Percentiles rank a stretch among this genome's conserved stretches.
These are phyloP conservation scores for Atractosteus spatula DNA, from an alignment of 2,113 vertebrate genomes.

Conservation along the genomic window DNA sequence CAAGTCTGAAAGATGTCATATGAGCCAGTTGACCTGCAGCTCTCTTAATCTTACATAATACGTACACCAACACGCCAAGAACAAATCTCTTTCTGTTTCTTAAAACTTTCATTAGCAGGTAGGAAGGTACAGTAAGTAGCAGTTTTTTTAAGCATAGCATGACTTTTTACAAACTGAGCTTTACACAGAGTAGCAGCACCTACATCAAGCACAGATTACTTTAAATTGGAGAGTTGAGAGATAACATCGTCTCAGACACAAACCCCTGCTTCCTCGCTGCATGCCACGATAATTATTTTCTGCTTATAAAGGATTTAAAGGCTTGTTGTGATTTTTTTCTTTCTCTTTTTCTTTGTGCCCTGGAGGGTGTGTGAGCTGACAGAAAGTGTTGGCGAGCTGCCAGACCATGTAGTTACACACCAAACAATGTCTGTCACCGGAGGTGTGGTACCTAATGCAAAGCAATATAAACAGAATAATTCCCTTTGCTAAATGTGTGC, in stretches of 20 bases:
- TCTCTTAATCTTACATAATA: too few relatives aligned
- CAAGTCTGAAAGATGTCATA: too few relatives aligned
- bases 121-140: too few relatives aligned
- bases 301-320: conserved; percentile 19
- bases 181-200: background rate
- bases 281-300: conserved; percentile 19
- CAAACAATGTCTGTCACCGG: background rate
- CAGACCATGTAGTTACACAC: conserved; percentile 1
- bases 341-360: background rate
- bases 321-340: background rate
- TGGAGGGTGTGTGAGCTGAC: background rate
- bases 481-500: background rate
- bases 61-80: too few relatives aligned
- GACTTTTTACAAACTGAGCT: background rate
- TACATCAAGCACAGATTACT: background rate
- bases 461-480: background rate
- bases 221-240: background rate
- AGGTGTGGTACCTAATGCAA: background rate
- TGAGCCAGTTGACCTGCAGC: too few relatives aligned
- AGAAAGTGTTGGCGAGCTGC: background rate
- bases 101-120: too few relatives aligned
- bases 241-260: background rate
- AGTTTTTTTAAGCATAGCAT: background rate
- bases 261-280: conserved; percentile 2
- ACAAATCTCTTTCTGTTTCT: too few relatives aligned